Evolutionary conservation across 2,888 invertebrate genomes (phyloP).

Genomic region (Allolobophora icterica): DNA sequence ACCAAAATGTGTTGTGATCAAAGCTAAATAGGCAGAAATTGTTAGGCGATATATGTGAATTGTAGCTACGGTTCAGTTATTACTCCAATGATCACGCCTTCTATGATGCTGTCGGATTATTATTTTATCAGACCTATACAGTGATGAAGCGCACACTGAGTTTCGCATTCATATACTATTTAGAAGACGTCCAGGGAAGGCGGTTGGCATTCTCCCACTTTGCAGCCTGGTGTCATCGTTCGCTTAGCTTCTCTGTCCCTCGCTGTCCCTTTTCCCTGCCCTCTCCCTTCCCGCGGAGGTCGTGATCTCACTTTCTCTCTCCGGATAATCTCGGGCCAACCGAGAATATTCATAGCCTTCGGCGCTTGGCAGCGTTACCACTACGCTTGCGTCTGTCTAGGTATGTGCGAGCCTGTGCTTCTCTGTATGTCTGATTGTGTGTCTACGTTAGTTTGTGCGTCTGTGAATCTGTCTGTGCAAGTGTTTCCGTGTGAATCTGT

Average conservation of each 20-base stretch:
- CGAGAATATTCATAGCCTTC: not conserved
- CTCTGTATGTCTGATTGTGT: not conserved
- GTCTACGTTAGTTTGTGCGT: no score
- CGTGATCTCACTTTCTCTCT: constrained; percentile 11
- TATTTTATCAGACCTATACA: no score
- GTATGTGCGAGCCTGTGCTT: not conserved
- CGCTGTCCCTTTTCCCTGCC: not conserved
- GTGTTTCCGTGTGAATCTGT: no score
- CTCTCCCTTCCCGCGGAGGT: not conserved
- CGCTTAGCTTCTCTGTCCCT: not conserved
- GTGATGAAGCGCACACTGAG: not conserved
- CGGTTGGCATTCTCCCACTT: not conserved
- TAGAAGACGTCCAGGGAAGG: not conserved
- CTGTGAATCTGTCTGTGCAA: no score
- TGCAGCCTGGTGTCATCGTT: not conserved
- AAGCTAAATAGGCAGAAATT: no score
- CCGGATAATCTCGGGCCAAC: not conserved
- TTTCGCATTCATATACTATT: not conserved
- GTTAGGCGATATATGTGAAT: not conserved
- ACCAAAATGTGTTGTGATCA: no score
- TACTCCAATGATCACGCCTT: not conserved
- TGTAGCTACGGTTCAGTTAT: not conserved
- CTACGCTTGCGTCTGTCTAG: not conserved
- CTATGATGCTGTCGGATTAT: no score
- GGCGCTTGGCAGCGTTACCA: not conserved